Conservation (phyloP, 2,888 invertebrate genomes). For the Agrotis puta region DNA sequence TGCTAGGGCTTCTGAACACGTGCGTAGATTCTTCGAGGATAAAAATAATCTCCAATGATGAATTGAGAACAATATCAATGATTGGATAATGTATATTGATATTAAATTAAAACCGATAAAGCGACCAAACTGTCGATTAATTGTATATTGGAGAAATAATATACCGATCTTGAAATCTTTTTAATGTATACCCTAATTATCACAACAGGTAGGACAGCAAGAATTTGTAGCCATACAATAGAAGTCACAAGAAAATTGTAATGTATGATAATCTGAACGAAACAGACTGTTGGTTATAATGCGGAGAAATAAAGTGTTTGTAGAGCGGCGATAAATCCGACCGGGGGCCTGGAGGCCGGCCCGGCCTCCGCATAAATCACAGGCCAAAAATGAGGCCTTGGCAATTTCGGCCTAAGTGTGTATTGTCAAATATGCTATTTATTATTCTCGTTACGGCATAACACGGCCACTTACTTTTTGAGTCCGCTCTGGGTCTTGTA, state of each 20-base stretch:
- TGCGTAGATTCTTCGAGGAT: background rate
- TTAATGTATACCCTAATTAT: background rate
- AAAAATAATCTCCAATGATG: conserved; percentile 6
- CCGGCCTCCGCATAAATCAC: conserved; percentile 58
- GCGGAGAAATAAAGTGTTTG: conserved; percentile 57
- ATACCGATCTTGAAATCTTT: background rate
- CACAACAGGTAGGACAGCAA: conserved; percentile 1
- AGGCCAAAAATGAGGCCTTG: conserved; percentile 56
- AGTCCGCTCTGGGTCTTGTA: conserved; percentile 35
- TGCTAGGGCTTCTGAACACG: no score
- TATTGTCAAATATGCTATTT: conserved; percentile 62
- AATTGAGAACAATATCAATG: conserved; percentile 11
- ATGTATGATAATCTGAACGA: conserved; percentile 44
- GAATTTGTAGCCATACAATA: background rate
- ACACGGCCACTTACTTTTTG: conserved; percentile 54
- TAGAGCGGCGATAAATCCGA: conserved; percentile 55
- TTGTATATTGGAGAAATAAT: no score
- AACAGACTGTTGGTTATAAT: conserved; percentile 53
- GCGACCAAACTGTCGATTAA: no score
- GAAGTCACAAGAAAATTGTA: conserved; percentile 15
- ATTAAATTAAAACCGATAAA: no score
- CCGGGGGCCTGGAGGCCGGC: conserved; percentile 30
- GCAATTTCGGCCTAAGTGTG: conserved; percentile 56
- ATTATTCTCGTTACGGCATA: conserved; percentile 53
- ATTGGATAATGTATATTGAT: no score